Percentiles rank a stretch among this genome's conserved stretches.
Conservation (phyloP, 2,888 invertebrate species). For the Drosophila melanosoma region DNA sequence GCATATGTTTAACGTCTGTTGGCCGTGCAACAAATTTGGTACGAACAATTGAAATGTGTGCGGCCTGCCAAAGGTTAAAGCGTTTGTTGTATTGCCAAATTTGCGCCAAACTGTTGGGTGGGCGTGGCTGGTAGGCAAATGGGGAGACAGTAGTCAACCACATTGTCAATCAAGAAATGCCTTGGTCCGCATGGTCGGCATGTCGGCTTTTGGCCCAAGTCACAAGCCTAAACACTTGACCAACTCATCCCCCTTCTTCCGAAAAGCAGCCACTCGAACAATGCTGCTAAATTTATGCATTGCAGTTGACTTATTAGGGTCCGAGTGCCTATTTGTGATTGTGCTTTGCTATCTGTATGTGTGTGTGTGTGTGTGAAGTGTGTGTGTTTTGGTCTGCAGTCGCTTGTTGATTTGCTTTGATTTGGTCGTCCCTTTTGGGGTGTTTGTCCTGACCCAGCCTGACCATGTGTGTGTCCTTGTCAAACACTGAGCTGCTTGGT, state of each 20-base stretch:
- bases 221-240: constrained; percentile 71
- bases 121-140: background rate
- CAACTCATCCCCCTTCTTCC: constrained; percentile 39
- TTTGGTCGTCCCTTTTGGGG: constrained; percentile 56
- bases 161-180: constrained; percentile 79
- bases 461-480: constrained; percentile 60
- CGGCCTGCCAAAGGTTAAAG: constrained; percentile 78
- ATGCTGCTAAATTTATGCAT: constrained; percentile 75
- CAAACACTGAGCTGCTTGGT: constrained; percentile 38
- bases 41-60: constrained; percentile 73
- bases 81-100: constrained; percentile 74
- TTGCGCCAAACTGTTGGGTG: constrained; percentile 31
- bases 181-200: constrained; percentile 30
- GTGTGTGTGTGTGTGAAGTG: constrained; percentile 10
- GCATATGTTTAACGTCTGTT: constrained; percentile 17
- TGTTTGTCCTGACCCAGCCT: constrained; percentile 27
- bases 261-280: constrained; percentile 35
- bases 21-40: constrained; percentile 45
- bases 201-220: constrained; percentile 65
- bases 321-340: constrained; percentile 45
- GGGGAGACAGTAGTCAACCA: constrained; percentile 41
- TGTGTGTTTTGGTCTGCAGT: constrained; percentile 1
- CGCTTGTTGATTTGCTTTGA: constrained; percentile 77
- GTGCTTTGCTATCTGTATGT: constrained; percentile 2
- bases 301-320: constrained; percentile 81